Base-by-base conservation (phyloP, 2,113 vertebrate species). In the Bothrops jararaca region DNA sequence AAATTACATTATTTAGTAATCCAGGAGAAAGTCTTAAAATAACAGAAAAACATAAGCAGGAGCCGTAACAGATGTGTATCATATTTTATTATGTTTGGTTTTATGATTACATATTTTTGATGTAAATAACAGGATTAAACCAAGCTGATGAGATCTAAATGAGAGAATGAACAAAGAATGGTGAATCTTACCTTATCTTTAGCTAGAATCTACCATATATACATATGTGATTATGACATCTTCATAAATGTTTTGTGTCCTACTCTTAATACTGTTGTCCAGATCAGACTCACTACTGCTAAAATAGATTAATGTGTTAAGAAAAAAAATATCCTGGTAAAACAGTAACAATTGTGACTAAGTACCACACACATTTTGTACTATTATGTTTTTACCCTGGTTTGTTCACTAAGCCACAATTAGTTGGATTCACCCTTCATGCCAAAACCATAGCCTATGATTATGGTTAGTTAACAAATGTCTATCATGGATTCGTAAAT, bases 141-240 rank as follows among this genome's bases (percentile, higher is more conserved):
- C 87, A 18, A 86, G 90, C 26, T 34, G 42, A 94, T 29, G 85
- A 93, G 42, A 89, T 94, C 11, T 52, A 80, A 29, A 92, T n/a
- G 4, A 42, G 5, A 34, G 74, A 22, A 42, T 26, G 0, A 91
- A 45, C 90, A 93, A 18, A 90, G 29, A 11, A 29, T 57, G 12
- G 94, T 95, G 85, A 94, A 85, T 96, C 95, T 96, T 94, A 89
- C 93, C 53, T 85, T 8, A 91, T 92, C 48, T 91, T 95, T 91
- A 94, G 89, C 94, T 91, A 92, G 93, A 90, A 52, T 95, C 96
- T 95, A 91, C 18, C 92, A 87, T 94, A 95, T 91, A 90, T 93
- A 94, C 94, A 94, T 94, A 93, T 74, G 48, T 86, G 91, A 39
- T 34, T 92, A 88, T 23, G 69, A 13, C 85, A 91, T 91, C 6